Percentiles rank a stretch among this genome's conserved stretches.
These are phyloP conservation scores for Nephrotoma flavescens DNA, from an alignment of 2,888 invertebrate genomes.

Conservation along the genomic window DNA sequence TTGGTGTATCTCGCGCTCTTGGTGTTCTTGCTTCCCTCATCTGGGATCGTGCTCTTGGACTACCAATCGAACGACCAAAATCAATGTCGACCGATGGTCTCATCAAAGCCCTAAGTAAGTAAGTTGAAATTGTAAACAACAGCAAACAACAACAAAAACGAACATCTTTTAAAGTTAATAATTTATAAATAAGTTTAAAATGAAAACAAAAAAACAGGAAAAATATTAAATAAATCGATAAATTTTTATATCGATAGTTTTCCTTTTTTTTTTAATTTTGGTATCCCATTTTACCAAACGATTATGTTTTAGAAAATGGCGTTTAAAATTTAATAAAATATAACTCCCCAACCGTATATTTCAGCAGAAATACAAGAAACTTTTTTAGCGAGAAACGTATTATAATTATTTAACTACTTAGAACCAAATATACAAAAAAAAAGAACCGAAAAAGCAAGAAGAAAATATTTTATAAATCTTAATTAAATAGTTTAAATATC, in stretches of 20 bases:
- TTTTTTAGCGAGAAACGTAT: neutral
- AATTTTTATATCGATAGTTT: neutral
- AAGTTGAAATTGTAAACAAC: neutral
- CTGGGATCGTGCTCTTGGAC: conserved; percentile 69
- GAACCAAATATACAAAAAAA: neutral
- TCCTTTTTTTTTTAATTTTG: neutral
- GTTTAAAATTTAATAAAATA: neutral
- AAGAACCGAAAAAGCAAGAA: neutral
- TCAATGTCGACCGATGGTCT: conserved; percentile 54
- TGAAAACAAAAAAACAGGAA: neutral
- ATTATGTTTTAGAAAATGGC: neutral
- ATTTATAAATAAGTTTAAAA: neutral
- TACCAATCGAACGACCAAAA: conserved; percentile 74
- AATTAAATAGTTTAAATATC: neutral
- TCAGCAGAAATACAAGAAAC: neutral
- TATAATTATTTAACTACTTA: neutral
- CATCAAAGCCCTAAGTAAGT: conserved; percentile 19
- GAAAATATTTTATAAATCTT: neutral
- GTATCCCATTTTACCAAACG: neutral
- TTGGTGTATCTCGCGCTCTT: conserved; percentile 75
- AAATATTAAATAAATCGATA: neutral
- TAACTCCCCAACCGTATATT: neutral
- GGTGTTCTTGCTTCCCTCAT: conserved; percentile 65
- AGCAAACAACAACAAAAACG: neutral
- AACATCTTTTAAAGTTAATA: neutral